Base-by-base conservation (phyloP, 2,113 vertebrate species). In the Hepsetus odoe region DNA sequence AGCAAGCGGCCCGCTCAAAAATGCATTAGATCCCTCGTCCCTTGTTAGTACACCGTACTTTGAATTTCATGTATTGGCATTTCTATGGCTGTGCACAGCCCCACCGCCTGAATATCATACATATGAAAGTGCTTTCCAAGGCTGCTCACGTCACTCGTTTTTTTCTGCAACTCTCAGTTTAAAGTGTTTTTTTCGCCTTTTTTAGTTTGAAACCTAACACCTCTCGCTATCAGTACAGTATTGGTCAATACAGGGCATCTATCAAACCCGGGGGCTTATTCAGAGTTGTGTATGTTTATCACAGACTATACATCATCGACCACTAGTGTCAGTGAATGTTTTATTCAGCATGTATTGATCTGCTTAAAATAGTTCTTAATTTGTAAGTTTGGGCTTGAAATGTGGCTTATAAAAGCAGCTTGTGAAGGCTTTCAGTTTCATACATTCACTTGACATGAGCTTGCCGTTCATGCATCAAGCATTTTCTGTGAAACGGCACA, bases 281-380 rank as follows among this genome's bases (percentile, higher is more conserved):
- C 35, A 56, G 24, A 56, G 55, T 33, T 62, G 4, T 53, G 59
- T 65, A 35, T 35, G 28, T 49, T 59, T 53, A n/a, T 65, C 73
- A 64, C 72, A 49, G 59, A n/a, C 59, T 44, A 65, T 75, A 18
- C 5, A 66, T 53, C 53, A 33, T 62, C 24, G 73, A 75, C 22
- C 18, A n/a, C 28, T 24, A 44, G 38, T 28, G 71, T 59, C 71
- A 73, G 22, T 28, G 8, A 64, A 74, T 32, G n/a, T 61, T 51
- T 65, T 74, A 64, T 74, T 75, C 73, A 75, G 42, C 53, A 61
- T 53, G 35, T 49, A 75, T 64, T 53, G 20, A 65, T 33, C 44
- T 51, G 13, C 13, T 14, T 24, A 28, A 16, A 61, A 74, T n/a
- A n/a, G n/a, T 30, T 14, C 42, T 22, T 6, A 35, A 49, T 62